A percentile compares a stretch with the other conserved stretches of the same genome.
Evolutionary conservation across 1,140 invertebrate species (phyloP).

Genomic region (Galleria mellonella): DNA sequence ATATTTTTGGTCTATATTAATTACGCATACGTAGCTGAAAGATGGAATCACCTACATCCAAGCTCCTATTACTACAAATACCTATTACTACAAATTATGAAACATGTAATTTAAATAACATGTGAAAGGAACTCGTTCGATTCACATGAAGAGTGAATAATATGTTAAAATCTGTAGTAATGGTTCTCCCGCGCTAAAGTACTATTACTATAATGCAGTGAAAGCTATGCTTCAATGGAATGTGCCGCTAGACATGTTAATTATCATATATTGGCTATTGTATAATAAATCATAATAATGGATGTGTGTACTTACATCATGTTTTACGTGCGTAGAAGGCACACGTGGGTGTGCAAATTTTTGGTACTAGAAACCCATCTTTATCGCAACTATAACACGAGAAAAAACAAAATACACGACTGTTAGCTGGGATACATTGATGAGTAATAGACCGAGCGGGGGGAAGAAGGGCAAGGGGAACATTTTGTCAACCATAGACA

Average conservation of each 20-base stretch:
- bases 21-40: too few species aligned
- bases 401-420: constrained; percentile 57
- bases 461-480: neutral
- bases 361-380: constrained; percentile 64
- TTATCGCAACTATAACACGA: constrained; percentile 46
- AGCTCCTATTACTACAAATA: too few species aligned
- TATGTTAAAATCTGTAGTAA: too few species aligned
- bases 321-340: constrained; percentile 51
- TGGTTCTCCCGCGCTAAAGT: too few species aligned
- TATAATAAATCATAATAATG: too few species aligned
- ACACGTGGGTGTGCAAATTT: constrained; percentile 63
- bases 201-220: neutral
- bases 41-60: too few species aligned
- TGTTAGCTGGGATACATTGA: constrained; percentile 50
- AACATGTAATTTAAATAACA: too few species aligned
- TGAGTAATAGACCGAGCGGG: constrained; percentile 48
- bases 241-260: neutral
- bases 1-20: too few species aligned
- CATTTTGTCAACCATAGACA: too few species aligned
- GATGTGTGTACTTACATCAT: constrained; percentile 69
- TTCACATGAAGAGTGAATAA: too few species aligned
- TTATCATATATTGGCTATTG: neutral
- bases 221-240: neutral
- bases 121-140: too few species aligned
- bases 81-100: too few species aligned